phyloP scores from a whole-genome alignment of 2,113 vertebrate species.

The Bubo blakistoni region DNA sequence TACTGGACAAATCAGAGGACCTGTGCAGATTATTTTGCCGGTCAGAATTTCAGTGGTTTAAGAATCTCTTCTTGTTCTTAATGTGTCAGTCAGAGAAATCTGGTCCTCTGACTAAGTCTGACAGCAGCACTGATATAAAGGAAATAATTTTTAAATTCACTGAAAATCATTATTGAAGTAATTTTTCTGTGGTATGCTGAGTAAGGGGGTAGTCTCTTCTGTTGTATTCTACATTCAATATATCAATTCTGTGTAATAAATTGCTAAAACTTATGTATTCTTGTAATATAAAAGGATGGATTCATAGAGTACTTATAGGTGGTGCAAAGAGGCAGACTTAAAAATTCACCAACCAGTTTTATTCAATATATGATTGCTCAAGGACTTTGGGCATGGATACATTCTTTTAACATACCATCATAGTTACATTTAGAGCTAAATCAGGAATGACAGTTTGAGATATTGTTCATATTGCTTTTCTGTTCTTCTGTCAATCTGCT shows the following conservation, averaged over 20 bases:
- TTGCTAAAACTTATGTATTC: not conserved
- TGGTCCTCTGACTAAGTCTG: not conserved
- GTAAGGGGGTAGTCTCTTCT: not conserved
- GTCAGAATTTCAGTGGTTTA: not conserved
- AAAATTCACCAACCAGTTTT: conserved; percentile 7
- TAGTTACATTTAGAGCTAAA: conserved; percentile 33
- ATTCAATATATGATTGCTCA: not conserved
- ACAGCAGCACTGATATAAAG: not conserved
- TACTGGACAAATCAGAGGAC: not conserved
- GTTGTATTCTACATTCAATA: not conserved
- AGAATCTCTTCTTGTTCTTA: not conserved
- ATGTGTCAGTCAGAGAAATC: not conserved
- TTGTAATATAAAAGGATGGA: not conserved
- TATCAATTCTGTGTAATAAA: not conserved
- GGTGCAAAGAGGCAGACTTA: not conserved
- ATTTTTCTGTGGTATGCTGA: not conserved
- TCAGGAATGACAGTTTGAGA: not conserved
- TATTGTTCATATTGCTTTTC: conserved; percentile 15
- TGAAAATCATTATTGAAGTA: not conserved
- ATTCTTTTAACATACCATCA: conserved; percentile 10
- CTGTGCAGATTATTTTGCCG: not conserved
- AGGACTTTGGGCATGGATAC: not conserved
- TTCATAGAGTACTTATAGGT: not conserved
- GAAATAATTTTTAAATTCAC: not conserved
- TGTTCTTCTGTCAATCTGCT: not conserved